A percentile compares a stretch with the other conserved stretches of the same genome.
These are phyloP conservation scores for Luperina testacea DNA, from an alignment of 2,888 invertebrate genomes.

Conservation along the genomic window DNA sequence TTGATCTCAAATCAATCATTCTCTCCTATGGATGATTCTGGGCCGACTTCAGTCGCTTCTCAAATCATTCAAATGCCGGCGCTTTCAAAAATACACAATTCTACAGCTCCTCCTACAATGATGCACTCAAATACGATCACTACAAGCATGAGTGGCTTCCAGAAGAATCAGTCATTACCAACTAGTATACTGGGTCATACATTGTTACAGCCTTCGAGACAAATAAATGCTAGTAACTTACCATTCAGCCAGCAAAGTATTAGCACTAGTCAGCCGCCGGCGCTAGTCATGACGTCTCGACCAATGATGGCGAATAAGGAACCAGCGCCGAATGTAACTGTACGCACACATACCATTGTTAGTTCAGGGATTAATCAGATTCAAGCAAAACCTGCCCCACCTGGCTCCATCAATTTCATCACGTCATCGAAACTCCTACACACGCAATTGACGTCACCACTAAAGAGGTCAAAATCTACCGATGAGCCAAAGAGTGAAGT, in stretches of 20 bases:
- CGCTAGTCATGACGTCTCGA: slow-evolving; percentile 87
- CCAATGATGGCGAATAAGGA: slow-evolving; percentile 84
- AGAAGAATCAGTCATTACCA: slow-evolving; percentile 82
- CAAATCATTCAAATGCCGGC: slow-evolving; percentile 89
- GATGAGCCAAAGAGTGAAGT: slow-evolving; percentile 89
- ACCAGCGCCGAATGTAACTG: slow-evolving; percentile 84
- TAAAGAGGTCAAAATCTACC: slow-evolving; percentile 90
- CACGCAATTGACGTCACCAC: slow-evolving; percentile 90
- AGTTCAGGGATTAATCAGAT: slow-evolving; percentile 84
- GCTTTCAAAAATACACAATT: slow-evolving; percentile 85
- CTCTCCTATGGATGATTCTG: slow-evolving; percentile 77
- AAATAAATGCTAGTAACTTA: slow-evolving; percentile 81
- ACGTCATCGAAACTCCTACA: slow-evolving; percentile 90
- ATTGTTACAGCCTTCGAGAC: slow-evolving; percentile 84
- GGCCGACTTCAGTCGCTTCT: slow-evolving; percentile 77
- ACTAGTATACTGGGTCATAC: slow-evolving; percentile 88
- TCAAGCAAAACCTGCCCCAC: slow-evolving; percentile 78
- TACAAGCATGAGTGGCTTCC: slow-evolving; percentile 81
- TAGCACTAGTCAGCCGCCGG: slow-evolving; percentile 88
- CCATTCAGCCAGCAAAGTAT: slow-evolving; percentile 85
- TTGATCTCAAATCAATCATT: slow-evolving; percentile 80
- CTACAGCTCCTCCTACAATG: slow-evolving; percentile 76
- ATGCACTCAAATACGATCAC: slow-evolving; percentile 84
- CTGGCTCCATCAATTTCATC: slow-evolving; percentile 85
- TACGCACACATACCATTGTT: slow-evolving; percentile 85